Conservation (phyloP, 2,797 vertebrate genomes). For the Xiphorhynchus erythropygius region DNA sequence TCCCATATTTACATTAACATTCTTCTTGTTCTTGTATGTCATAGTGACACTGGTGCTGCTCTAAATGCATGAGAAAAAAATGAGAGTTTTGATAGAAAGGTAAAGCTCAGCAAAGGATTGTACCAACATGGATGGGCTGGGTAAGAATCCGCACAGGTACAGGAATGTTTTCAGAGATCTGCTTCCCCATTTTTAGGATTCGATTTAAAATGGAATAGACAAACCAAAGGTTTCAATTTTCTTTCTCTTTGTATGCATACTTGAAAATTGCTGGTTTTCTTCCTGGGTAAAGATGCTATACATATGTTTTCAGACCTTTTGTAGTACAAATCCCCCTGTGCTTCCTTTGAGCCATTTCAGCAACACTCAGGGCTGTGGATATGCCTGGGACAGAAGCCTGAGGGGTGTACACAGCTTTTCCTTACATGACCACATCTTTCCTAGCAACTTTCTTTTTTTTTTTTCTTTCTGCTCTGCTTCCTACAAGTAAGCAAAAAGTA, state of each 20-base stretch:
- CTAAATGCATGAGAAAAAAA: not conserved
- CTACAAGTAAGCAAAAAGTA: not conserved
- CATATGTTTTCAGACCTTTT: not conserved
- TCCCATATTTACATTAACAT: not conserved
- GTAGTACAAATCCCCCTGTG: not conserved
- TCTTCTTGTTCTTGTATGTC: not conserved
- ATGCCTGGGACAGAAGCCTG: not conserved
- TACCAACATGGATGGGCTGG: not conserved
- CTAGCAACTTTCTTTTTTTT: not conserved
- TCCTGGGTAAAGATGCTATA: not conserved
- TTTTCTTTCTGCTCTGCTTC: not conserved
- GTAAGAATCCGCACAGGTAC: not conserved
- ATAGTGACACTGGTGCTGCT: not conserved
- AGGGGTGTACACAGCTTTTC: not conserved
- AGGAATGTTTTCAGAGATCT: not conserved
- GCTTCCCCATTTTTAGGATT: not conserved
- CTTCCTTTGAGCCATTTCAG: not conserved
- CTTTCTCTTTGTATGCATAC: not conserved
- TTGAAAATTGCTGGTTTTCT: not conserved
- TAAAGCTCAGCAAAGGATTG: not conserved
- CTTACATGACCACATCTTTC: not conserved
- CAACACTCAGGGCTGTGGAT: fast-evolving
- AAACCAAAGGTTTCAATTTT: not conserved
- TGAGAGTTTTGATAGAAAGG: not conserved
- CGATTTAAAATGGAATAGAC: not conserved